Evolutionary conservation across 2,113 vertebrate species (phyloP), one percentile per base, ranked within the genome.

Genomic region (Cryptomyrus ogoouensis): DNA sequence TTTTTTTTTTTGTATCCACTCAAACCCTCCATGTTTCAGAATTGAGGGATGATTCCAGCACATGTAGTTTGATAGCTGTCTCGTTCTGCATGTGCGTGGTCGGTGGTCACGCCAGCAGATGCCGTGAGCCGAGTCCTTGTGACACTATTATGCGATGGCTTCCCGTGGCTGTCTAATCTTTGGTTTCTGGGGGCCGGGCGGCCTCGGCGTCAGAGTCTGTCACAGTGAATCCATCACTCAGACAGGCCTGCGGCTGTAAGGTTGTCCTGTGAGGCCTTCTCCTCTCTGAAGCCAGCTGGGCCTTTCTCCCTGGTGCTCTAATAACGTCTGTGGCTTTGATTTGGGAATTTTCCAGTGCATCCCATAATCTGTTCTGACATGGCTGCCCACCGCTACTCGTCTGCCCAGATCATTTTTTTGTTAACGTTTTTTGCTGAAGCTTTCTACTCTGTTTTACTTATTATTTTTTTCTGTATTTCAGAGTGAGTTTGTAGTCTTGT

Each of bases 221-320:
- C 93, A 88, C 46, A 80, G 47, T n/a, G n/a, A 84, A 91, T 92
- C 88, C 91, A 86, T 93, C 93, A 91, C 53, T 47, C 89, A 50
- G 66, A 19, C 91, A 31, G n/a, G 3, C 19, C 27, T 70, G 62
- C 77, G 24, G 90, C 83, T 10, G 49, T 24, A 83, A 89, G 90
- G 90, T 88, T 70, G 46, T 62, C 15, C 84, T 42, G 44, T 90
- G 0, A 46, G 77, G 15, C 47, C 91, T 2, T 91, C 47, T 89
- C 52, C 88, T 86, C 90, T 92, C 89, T 90, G 70, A 92, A 87
- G 85, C 89, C 87, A 77, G 92, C 91, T 90, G 89, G 88, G 90
- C 89, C 12, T 88, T 89, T 91, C 53, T 91, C 92, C 89, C 84
- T 53, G 46, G 91, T 84, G 56, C 85, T 83, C 91, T 84, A 84